A percentile compares a stretch with the other conserved stretches of the same genome.
Evolutionary conservation across 2,888 invertebrate species (phyloP).

Genomic region (Glaucopsyche alexis): DNA sequence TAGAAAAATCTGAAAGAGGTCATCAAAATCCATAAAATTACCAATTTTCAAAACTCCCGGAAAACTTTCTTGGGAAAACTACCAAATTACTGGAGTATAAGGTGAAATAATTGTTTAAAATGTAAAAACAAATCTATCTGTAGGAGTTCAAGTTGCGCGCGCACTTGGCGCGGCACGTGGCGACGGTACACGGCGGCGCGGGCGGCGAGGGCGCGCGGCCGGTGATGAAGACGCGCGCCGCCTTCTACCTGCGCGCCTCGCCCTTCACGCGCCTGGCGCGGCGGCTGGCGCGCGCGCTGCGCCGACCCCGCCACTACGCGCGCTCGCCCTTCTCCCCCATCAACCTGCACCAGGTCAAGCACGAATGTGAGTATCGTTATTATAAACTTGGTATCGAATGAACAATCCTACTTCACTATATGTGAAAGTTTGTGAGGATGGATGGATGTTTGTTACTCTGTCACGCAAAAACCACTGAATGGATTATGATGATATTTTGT

Average conservation of each 20-base stretch:
- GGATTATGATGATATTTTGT: no score
- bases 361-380: conserved; percentile 85
- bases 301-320: conserved; percentile 91
- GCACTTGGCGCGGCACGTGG: conserved; percentile 95
- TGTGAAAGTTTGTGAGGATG: no score
- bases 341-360: conserved; percentile 89
- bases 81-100: no score
- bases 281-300: conserved; percentile 89
- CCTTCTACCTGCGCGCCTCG: conserved; percentile 96
- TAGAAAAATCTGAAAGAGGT: no score
- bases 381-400: no score
- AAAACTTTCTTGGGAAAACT: no score
- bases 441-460: no score
- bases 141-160: conserved; percentile 96
- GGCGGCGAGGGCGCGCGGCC: conserved; percentile 85
- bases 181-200: conserved; percentile 91
- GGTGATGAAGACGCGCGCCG: conserved; percentile 98
- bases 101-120: no score
- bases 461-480: no score
- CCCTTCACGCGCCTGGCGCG: conserved; percentile 94
- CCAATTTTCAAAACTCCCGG: no score
- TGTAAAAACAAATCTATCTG: conserved; percentile 9
- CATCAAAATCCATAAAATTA: no score
- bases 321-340: conserved; percentile 91
- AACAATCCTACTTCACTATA: no score